These are phyloP conservation scores for Alces alces DNA, from an alignment of 2,113 vertebrate genomes.

Conservation along the genomic window DNA sequence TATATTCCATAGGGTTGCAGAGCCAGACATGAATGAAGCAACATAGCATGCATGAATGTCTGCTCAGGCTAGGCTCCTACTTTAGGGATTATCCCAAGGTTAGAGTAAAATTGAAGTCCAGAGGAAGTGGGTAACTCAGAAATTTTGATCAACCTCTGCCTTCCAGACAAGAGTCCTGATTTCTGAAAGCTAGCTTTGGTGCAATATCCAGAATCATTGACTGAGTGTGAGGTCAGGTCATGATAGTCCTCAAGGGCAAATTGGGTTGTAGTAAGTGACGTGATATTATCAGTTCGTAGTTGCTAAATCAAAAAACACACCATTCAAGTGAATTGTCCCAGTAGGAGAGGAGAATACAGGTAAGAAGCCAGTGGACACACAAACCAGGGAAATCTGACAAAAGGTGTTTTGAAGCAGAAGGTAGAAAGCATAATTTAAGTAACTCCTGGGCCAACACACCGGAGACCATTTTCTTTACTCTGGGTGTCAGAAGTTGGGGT, in stretches of 20 bases:
- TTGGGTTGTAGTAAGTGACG: background rate
- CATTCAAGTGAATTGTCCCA: background rate
- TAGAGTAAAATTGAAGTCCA: background rate
- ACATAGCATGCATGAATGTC: too few relatives aligned
- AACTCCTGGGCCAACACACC: background rate
- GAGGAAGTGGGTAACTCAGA: background rate
- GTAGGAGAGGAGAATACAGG: background rate
- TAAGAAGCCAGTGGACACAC: background rate
- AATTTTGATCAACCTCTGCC: background rate
- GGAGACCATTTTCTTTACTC: background rate
- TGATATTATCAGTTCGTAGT: background rate
- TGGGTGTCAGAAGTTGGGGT: background rate
- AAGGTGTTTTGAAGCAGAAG: background rate
- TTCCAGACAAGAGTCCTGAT: background rate
- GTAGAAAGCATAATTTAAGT: background rate
- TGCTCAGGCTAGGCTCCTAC: background rate
- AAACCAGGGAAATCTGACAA: background rate
- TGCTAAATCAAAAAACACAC: background rate
- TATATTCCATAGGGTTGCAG: background rate
- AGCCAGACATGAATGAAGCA: background rate
- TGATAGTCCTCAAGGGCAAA: background rate
- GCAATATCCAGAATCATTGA: background rate
- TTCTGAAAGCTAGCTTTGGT: background rate
- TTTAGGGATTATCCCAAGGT: background rate
- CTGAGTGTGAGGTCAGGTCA: background rate